Base-by-base conservation (phyloP, 2,113 vertebrate species). In the Gobius niger region DNA sequence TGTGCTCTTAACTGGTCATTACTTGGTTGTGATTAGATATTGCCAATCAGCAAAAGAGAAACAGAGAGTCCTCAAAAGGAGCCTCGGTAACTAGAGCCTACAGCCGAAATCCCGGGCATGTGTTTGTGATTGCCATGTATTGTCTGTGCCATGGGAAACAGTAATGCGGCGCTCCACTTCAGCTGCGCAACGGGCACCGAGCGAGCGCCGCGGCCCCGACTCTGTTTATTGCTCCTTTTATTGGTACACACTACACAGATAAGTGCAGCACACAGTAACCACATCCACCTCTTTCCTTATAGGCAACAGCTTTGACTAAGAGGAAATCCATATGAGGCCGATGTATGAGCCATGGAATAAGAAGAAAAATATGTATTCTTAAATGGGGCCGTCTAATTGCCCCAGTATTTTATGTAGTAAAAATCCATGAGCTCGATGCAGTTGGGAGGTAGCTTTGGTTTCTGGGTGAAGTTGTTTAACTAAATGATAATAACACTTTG, bases 41-140 rank as follows among this genome's bases (percentile, higher is more conserved):
- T 82, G 74, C 76, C 80, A 88, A 89, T 89, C 88, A 85, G 84
- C 14, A 75, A 77, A 68, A 64, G 53, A 68, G 66, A 80, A 82
- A 77, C 72, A 74, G 64, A 78, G 65, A 51, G 44, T 66, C 77
- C 75, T 85, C 63, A 81, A 65, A 76, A 68, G 68, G 74, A 74
- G 63, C 63, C 46, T 79, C 70, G 69, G 82, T 87, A 90, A 87
- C 80, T 42, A 77, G 75, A 90, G 83, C 75, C 72, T 77, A 77
- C 81, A 82, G 77, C 73, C 83, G 72, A 85, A 90, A 90, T 90
- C 87, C 83, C 52, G 24, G 51, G 68, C 90, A 90, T 91, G 82
- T 90, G 87, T 88, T 91, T 87, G 81, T 88, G 83, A 89, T 90
- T 90, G 82, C 86, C 82, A 85, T 89, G 82, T 88, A 90, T 89